phyloP scores from a whole-genome alignment of 1,140 invertebrate genomes.

The Zeugodacus cucurbitae region DNA sequence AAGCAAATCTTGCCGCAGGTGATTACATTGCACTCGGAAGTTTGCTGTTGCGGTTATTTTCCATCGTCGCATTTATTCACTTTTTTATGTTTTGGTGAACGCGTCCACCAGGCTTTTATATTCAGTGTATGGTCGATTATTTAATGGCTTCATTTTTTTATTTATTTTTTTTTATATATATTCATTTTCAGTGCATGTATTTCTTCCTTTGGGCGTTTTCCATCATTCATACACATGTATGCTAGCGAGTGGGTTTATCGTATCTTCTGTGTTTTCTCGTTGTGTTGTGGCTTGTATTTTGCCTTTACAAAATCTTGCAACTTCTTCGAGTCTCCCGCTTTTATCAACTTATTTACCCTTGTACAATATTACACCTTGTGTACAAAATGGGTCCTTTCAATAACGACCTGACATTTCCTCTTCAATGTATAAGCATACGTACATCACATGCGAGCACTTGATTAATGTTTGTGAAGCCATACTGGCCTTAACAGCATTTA shows the following conservation, averaged over 20 bases:
- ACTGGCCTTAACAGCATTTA: background rate
- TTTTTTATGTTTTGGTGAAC: background rate
- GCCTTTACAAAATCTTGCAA: background rate
- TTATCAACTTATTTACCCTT: background rate
- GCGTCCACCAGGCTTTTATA: background rate
- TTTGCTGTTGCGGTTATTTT: slow-evolving; percentile 25
- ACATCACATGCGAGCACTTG: too few species aligned
- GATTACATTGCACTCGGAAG: slow-evolving; percentile 44
- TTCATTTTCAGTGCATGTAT: background rate
- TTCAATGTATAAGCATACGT: background rate
- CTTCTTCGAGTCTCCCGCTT: background rate
- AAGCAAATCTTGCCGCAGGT: slow-evolving; percentile 41
- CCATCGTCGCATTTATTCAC: background rate
- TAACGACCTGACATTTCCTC: background rate
- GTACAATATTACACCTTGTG: background rate
- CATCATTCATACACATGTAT: background rate
- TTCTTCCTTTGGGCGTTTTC: background rate
- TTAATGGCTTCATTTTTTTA: background rate
- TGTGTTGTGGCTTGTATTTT: background rate
- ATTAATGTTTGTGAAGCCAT: background rate
- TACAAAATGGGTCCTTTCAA: background rate
- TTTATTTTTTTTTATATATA: background rate
- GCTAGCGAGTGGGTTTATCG: background rate
- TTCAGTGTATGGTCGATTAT: background rate
- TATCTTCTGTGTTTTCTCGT: background rate